A percentile compares a stretch with the other conserved stretches of the same genome.
Conservation (phyloP, 1,140 invertebrate species). For the Theocolax elegans region DNA sequence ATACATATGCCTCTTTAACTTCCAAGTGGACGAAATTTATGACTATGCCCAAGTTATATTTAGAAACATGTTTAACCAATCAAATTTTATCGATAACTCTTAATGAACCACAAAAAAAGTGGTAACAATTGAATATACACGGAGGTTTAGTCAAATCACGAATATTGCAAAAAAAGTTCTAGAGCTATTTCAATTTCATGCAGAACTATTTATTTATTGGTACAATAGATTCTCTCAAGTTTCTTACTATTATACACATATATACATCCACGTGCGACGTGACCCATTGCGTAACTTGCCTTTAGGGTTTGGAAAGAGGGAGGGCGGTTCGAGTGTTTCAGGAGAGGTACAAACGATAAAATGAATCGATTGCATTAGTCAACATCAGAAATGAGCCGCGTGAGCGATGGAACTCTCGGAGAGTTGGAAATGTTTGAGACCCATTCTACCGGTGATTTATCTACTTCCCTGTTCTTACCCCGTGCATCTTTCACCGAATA, state of each 20-base stretch:
- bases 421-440: slow-evolving; percentile 25
- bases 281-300: slow-evolving; percentile 14
- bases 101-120: too few relatives aligned
- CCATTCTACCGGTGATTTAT: slow-evolving; percentile 20
- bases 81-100: too few relatives aligned
- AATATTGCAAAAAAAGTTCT: too few relatives aligned
- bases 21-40: too few relatives aligned
- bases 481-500: neutral
- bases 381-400: slow-evolving; percentile 60
- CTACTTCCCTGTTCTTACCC: neutral
- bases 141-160: too few relatives aligned
- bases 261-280: too few relatives aligned
- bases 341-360: slow-evolving; percentile 59
- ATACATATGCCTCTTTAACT: too few relatives aligned
- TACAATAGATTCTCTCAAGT: slow-evolving; percentile 5
- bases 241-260: too few relatives aligned
- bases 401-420: slow-evolving; percentile 20
- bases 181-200: neutral
- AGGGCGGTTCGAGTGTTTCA: slow-evolving; percentile 30
- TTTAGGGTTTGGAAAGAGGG: slow-evolving; percentile 43
- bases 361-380: slow-evolving; percentile 60
- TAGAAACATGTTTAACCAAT: too few relatives aligned
- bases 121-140: too few relatives aligned
- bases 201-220: slow-evolving; percentile 17
- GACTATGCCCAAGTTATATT: too few relatives aligned